Conservation (phyloP, 2,888 invertebrate species). For the Caenorhabditis afra region DNA sequence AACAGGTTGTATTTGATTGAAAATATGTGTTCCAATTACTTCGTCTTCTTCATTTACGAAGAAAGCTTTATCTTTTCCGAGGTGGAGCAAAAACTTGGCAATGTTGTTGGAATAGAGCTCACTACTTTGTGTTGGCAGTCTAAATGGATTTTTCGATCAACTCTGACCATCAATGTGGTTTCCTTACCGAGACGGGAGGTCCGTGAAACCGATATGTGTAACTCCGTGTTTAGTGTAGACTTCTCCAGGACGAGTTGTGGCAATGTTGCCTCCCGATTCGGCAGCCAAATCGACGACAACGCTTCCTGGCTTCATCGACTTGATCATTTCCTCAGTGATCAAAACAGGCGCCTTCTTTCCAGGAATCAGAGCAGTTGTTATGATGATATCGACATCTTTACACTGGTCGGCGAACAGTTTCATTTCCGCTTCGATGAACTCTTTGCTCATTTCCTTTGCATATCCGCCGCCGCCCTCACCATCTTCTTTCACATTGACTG, state of each 20-base stretch:
- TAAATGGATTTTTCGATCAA: constrained; percentile 67
- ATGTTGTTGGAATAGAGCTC: constrained; percentile 93
- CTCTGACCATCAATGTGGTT: neutral
- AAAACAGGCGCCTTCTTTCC: constrained; percentile 90
- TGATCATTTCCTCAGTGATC: constrained; percentile 88
- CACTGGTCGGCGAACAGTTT: constrained; percentile 91
- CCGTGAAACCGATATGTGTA: constrained; percentile 90
- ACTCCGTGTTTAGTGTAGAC: constrained; percentile 88
- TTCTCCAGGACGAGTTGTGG: constrained; percentile 83
- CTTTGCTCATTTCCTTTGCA: constrained; percentile 91
- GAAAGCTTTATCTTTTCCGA: constrained; percentile 89
- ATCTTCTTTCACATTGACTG: constrained; percentile 80
- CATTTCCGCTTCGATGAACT: constrained; percentile 89
- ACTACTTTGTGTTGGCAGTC: constrained; percentile 90
- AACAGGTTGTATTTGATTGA: neutral
- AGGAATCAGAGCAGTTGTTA: constrained; percentile 92
- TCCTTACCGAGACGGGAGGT: constrained; percentile 86
- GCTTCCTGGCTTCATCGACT: constrained; percentile 90
- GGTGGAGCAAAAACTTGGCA: constrained; percentile 89
- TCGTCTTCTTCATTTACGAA: constrained; percentile 89
- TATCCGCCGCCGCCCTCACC: constrained; percentile 85
- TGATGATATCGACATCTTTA: constrained; percentile 89
- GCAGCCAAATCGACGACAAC: constrained; percentile 92
- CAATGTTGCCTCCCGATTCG: constrained; percentile 86
- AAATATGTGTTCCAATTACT: constrained; percentile 82